Evolutionary conservation across 2,888 invertebrate species (phyloP).

Genomic region (Eupithecia dodoneata): DNA sequence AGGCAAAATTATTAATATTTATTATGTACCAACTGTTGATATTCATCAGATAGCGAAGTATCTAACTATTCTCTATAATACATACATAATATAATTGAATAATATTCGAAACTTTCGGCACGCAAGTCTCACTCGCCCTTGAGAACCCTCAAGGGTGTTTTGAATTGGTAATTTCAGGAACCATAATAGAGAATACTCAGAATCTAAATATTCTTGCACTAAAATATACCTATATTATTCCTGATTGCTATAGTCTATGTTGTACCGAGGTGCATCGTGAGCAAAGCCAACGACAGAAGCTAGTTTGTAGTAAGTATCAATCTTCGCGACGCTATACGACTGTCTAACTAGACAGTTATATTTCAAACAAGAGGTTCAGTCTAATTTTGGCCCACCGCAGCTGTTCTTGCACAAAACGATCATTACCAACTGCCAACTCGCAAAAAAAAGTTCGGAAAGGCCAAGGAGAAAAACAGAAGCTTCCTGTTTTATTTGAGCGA

Average conservation of each 20-base stretch:
- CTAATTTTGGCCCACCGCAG: slow-evolving; percentile 67
- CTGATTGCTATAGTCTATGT: background rate
- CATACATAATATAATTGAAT: too few species aligned
- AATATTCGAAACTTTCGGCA: too few species aligned
- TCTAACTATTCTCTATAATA: too few species aligned
- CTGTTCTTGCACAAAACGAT: slow-evolving; percentile 30
- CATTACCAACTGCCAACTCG: slow-evolving; percentile 54
- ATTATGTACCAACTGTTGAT: too few species aligned
- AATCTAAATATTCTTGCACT: background rate
- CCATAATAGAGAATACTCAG: background rate
- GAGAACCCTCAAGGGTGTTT: background rate
- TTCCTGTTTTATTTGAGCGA: slow-evolving; percentile 65
- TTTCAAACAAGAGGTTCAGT: slow-evolving; percentile 59
- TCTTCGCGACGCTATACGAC: slow-evolving; percentile 38
- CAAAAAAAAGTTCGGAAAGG: slow-evolving; percentile 48
- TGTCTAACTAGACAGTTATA: slow-evolving; percentile 61
- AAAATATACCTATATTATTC: background rate
- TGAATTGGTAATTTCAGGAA: background rate
- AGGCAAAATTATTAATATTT: too few species aligned
- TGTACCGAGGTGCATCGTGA: background rate
- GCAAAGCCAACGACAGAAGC: background rate
- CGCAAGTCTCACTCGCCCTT: too few species aligned
- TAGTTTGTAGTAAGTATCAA: slow-evolving; percentile 2
- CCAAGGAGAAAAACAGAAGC: slow-evolving; percentile 52
- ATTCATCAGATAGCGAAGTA: too few species aligned